A percentile compares a stretch with the other conserved stretches of the same genome.
Evolutionary conservation across 2,888 invertebrate genomes (phyloP).

Genomic region (Drosophila birchii): DNA sequence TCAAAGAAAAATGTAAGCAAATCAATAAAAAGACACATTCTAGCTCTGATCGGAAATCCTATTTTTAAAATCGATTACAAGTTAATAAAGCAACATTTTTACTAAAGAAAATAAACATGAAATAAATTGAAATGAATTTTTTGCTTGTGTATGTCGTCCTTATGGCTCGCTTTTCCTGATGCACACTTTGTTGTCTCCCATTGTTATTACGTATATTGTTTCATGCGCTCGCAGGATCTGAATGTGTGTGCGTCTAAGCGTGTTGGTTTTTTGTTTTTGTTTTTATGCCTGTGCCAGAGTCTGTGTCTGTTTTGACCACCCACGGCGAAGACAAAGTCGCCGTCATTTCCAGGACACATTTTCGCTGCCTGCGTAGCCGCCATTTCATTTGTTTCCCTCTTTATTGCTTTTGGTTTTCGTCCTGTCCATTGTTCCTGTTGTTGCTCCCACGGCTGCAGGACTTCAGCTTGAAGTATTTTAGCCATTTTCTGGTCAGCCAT

Average conservation of each 20-base stretch:
- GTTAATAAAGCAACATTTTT: neutral
- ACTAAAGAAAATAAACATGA: no score
- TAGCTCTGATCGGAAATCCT: neutral
- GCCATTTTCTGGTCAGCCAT: conserved; percentile 74
- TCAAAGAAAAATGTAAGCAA: neutral
- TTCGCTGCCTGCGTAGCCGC: conserved; percentile 45
- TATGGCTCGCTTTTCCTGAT: conserved; percentile 54
- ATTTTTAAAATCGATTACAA: neutral
- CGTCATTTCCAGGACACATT: conserved; percentile 70
- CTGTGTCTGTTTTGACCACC: conserved; percentile 41
- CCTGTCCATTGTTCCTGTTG: conserved; percentile 31
- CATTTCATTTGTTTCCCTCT: conserved; percentile 66
- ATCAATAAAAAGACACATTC: neutral
- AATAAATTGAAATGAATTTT: neutral
- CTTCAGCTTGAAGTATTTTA: conserved; percentile 71
- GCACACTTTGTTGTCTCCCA: conserved; percentile 45
- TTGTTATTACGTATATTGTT: conserved; percentile 65
- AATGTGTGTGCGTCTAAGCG: conserved; percentile 38
- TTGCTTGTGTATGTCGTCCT: conserved; percentile 53
- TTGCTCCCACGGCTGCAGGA: conserved; percentile 39
- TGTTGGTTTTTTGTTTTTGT: neutral
- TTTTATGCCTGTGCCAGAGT: conserved; percentile 15
- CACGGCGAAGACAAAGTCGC: conserved; percentile 62
- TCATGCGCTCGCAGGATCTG: conserved; percentile 51
- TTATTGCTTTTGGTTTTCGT: conserved; percentile 63